Conservation (phyloP, 2,113 vertebrate genomes). For the Rhegmatorhina hoffmannsi region DNA sequence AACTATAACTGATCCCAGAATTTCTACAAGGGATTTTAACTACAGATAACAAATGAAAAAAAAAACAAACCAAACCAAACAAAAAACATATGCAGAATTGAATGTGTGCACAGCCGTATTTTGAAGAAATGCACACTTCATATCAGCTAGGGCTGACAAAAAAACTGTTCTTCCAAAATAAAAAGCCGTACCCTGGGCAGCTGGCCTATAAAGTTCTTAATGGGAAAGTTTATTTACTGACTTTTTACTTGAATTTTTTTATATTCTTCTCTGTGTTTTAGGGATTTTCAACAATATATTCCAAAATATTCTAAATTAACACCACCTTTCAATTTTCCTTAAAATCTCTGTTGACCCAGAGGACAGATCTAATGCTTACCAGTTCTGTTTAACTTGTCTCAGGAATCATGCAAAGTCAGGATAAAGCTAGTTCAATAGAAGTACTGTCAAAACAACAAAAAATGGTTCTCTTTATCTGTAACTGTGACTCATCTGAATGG, state of each 20-base stretch:
- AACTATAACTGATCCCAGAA: background rate
- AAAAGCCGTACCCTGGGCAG: background rate
- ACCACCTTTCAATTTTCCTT: background rate
- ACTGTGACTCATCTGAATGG: background rate
- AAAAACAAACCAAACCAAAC: too few relatives aligned
- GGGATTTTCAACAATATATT: background rate
- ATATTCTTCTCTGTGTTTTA: background rate
- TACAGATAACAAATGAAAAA: background rate
- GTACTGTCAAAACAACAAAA: background rate
- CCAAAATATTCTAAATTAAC: background rate
- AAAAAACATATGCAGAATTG: background rate
- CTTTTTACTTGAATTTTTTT: background rate
- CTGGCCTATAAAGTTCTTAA: background rate
- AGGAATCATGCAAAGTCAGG: background rate
- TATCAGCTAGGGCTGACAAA: background rate
- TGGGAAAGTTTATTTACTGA: background rate
- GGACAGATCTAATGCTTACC: background rate
- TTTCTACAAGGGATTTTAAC: background rate
- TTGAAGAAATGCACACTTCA: background rate
- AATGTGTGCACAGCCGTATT: rapidly evolving
- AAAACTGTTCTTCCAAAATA: background rate
- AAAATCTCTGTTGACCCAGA: slow-evolving; percentile 1
- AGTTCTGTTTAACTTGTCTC: background rate
- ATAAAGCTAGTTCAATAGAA: background rate
- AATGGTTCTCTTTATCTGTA: background rate